Evolutionary conservation across 2,888 invertebrate genomes (phyloP).

Genomic region (Hermaeophaga mercurialis): DNA sequence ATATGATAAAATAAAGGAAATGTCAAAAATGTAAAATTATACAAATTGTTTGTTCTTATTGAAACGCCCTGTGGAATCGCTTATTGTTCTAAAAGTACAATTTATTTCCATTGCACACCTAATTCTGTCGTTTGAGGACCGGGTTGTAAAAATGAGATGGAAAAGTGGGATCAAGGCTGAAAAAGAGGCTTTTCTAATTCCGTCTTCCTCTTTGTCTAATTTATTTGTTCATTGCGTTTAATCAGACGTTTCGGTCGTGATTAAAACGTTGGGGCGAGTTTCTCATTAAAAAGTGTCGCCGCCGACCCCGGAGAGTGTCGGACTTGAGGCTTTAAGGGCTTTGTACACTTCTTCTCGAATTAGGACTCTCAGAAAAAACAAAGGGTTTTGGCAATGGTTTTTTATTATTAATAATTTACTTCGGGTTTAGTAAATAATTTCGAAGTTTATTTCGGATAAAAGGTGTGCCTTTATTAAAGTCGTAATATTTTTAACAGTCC

Average conservation of each 20-base stretch:
- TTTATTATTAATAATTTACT: not conserved
- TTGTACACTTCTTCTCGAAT: slow-evolving; percentile 2
- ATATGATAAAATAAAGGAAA: no score
- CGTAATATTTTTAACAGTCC: no score
- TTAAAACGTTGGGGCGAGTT: slow-evolving; percentile 13
- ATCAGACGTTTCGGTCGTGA: slow-evolving; percentile 12
- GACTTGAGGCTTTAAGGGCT: not conserved
- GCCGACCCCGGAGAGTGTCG: not conserved
- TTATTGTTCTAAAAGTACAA: no score
- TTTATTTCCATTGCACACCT: no score
- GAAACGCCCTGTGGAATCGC: no score
- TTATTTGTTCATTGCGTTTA: slow-evolving; percentile 20
- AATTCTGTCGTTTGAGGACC: no score
- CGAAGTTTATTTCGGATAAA: no score
- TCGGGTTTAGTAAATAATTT: no score
- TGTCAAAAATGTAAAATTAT: no score
- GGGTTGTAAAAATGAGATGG: not conserved
- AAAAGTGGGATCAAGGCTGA: not conserved
- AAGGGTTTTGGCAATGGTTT: not conserved
- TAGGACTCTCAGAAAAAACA: not conserved
- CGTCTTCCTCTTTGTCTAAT: slow-evolving; percentile 10
- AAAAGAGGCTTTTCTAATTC: slow-evolving; percentile 2
- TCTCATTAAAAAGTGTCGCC: slow-evolving; percentile 18
- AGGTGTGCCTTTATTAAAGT: no score
- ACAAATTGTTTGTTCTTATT: no score